Evolutionary conservation across 2,113 vertebrate species (phyloP), one percentile per base, ranked within the genome.

Genomic region (Acrocephalus arundinaceus): DNA sequence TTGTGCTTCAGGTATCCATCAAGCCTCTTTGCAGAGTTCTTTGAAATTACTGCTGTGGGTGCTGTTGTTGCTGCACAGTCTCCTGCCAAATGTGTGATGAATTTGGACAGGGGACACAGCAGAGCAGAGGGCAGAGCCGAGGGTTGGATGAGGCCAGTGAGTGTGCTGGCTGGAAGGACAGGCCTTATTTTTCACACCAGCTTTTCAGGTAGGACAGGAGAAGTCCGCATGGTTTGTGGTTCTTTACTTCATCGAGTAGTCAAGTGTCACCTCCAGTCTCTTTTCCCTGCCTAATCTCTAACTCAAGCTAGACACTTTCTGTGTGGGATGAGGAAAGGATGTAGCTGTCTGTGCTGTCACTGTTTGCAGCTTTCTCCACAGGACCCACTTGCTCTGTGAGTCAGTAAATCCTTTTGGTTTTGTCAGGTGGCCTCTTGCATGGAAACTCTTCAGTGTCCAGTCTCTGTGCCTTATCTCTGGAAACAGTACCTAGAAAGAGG

Each of bases 391-490:
- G 55, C 59, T 91, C 74, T 7, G n/a, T 39, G 55, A 74, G 91
- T 66, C 89, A 85, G 57, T 93, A 97, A 97, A 92, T 85, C 71
- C 81, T 89, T 85, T 33, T 5, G 12, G 27, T 85, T 89, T 93
- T 94, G 70, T 86, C 79, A 67, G 81, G 63, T 94, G 87, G 72
- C 89, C 90, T 71, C 75, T 89, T 73, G 45, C 23, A 59, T 85
- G 67, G 83, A 70, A 95, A 66, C 33, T 84, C 46, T 93, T 49
- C 21, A 46, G 51, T 70, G 72, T 88, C 58, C 57, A 45, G 65
- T 61, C 82, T 73, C 67, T 35, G 2, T 61, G 70, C 65, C 51
- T 90, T 95, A 78, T 97, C 87, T 90, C 79, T 94, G 79, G 66
- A 94, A 94, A 73, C 25, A 74, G 52, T 68, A 90, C 72, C 67